Evolutionary conservation across 2,797 vertebrate species (phyloP).

Genomic region (Hypotaenidia philippensis): DNA sequence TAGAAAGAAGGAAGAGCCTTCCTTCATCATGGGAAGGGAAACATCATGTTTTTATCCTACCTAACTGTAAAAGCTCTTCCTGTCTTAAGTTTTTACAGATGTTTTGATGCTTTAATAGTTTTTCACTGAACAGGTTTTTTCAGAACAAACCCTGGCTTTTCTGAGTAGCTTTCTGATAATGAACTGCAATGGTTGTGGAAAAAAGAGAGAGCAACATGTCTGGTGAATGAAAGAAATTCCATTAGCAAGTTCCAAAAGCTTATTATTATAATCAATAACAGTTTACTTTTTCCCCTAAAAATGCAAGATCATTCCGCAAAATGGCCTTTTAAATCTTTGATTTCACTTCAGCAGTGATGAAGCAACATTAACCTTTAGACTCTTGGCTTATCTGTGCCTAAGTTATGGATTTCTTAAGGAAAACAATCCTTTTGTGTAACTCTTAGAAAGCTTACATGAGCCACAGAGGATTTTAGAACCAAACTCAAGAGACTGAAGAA

Average conservation of each 20-base stretch:
- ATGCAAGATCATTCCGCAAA: slow-evolving; percentile 2
- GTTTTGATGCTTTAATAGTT: not conserved
- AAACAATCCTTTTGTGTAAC: slow-evolving; percentile 22
- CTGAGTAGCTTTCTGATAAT: not conserved
- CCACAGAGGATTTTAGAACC: not conserved
- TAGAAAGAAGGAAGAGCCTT: not conserved
- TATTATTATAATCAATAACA: slow-evolving; percentile 28
- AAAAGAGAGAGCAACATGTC: not conserved
- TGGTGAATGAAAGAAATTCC: not conserved
- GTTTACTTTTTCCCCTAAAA: slow-evolving; percentile 7
- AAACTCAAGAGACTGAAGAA: slow-evolving; percentile 4
- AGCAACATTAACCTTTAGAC: slow-evolving; percentile 49
- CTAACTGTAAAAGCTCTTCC: not conserved
- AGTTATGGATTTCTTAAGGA: slow-evolving; percentile 37
- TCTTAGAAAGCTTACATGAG: not conserved
- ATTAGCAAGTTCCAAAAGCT: not conserved
- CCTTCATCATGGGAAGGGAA: not conserved
- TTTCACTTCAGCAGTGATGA: slow-evolving; percentile 39
- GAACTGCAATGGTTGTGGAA: not conserved
- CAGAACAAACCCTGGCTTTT: not conserved
- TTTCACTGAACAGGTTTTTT: not conserved
- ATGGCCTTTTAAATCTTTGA: slow-evolving; percentile 41
- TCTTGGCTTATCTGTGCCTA: slow-evolving; percentile 21
- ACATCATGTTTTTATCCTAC: not conserved
- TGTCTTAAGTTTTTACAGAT: not conserved